Evolutionary conservation across 1,140 invertebrate genomes (phyloP), one percentile per base, ranked within the genome.

Genomic region (Agrilus planipennis): DNA sequence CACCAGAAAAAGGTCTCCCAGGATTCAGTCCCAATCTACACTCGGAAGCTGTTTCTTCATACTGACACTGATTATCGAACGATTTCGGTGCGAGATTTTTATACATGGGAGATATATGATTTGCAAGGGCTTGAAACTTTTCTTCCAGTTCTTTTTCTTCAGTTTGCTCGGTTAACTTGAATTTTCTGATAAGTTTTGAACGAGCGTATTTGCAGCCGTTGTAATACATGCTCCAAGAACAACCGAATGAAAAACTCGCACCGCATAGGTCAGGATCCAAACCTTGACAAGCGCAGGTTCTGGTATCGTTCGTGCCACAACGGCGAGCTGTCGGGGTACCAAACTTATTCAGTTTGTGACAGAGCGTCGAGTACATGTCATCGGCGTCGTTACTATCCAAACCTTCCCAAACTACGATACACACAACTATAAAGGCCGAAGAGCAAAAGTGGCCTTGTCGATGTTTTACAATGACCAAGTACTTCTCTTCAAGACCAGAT

Each of bases 141-240:
- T 89, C 81, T 64, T 94, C 91, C 11, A 95, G 76, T 60, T 85
- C 81, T 56, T 79, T 73, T 66, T 97, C 90, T 73, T 93, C 86
- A 38, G 79, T 75, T 67, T 84, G 78, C 21, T 92, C 86, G 38
- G 83, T 89, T 36, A 97, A 72, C 50, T 88, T 75, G 62, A 95
- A 97, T 68, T 95, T 95, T 42, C 89, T 69, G 34, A 89, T 87
- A 44, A 81, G 84, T 69, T 89, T 87, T 51, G 89, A 94, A 49
- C 89, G 75, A 21, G 90, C 89, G 65, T 91, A 96, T 71, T 95
- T 95, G 69, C 91, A 97, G 44, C 89, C 90, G 64, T 96, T 94
- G 67, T 92, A 95, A 66, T 93, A 96, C 91, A 96, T 95, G 34
- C 88, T 93, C 91, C 91, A 96, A 3, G 90, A 93, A 64, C 92